Evolutionary conservation across 1,140 invertebrate genomes (phyloP), one percentile per base, ranked within the genome.

Genomic region (Marisa cornuarietis): DNA sequence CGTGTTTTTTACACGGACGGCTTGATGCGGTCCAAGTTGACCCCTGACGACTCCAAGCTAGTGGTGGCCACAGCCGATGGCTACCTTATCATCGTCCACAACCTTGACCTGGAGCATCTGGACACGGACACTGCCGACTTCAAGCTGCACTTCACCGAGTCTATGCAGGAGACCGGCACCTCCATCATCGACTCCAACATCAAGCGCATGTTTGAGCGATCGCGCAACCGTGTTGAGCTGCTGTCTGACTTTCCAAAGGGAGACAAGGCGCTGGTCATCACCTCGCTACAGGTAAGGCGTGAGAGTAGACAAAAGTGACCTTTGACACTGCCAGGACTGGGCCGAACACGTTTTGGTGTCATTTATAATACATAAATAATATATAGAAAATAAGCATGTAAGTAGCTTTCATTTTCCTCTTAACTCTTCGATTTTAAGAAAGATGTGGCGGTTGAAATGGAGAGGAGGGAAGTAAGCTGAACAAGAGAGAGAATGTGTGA

Each of bases 31-130:
- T 97, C 96, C 80, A 93, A 96, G 79, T 92, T 98, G 80, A 95
- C 94, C 54, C 96, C 96, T 1, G 95, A 97, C 88, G 94, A 94
- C 3, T 93, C 92, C 54, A 97, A 98, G 92, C 94, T 98, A 93
- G 93, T 98, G 9, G 95, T 98, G 89, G 96, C 96, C 84, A 97
- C 96, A 3, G 96, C 96, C 52, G 94, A 94, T 22, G 97, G 97
- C 11, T 96, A 97, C 87, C 92, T 98, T 42, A 95, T 98, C 83
- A 93, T 98, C 66, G 95, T 98, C 78, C 96, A 98, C 89, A 94
- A 98, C 90, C 92, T 98, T 16, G 95, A 96, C 90, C 92, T 98
- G 77, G 93, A 93, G 49, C 95, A 94, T 14, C 91, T 98, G 78
- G 93, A 93, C 31, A 92, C 94, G 81, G 96, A 98, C 90, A 92